Evolutionary conservation across 2,113 vertebrate species (phyloP).

Genomic region (Emberiza fucata): DNA sequence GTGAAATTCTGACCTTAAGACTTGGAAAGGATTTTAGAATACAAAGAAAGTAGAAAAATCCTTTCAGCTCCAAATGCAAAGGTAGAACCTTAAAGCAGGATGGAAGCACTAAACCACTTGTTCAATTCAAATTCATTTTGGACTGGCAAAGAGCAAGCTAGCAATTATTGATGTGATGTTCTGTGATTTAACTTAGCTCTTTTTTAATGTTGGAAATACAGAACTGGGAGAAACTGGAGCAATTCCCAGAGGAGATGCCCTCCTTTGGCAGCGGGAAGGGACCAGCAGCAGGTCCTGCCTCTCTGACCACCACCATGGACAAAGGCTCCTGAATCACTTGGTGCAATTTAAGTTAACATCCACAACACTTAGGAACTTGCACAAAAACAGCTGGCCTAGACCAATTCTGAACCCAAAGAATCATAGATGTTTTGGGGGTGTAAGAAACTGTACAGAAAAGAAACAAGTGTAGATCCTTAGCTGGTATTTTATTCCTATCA

Average conservation of each 20-base stretch:
- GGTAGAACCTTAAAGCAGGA: not conserved
- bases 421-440: not conserved
- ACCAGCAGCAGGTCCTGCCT: not conserved
- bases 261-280: rapidly evolving
- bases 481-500: not conserved
- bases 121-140: rapidly evolving
- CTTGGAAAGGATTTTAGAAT: not conserved
- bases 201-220: not conserved
- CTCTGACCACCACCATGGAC: not conserved
- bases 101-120: not conserved
- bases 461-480: not conserved
- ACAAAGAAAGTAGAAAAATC: not conserved
- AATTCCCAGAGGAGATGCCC: not conserved
- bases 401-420: not conserved
- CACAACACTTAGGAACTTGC: not conserved
- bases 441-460: not conserved
- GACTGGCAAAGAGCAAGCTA: not conserved
- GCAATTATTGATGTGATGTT: not conserved
- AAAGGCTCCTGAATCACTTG: not conserved
- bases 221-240: not conserved
- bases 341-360: not conserved
- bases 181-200: not conserved
- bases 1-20: not conserved
- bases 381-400: not conserved
- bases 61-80: not conserved